These are phyloP conservation scores for Pavo muticus DNA, from an alignment of 2,113 vertebrate genomes.

Conservation along the genomic window DNA sequence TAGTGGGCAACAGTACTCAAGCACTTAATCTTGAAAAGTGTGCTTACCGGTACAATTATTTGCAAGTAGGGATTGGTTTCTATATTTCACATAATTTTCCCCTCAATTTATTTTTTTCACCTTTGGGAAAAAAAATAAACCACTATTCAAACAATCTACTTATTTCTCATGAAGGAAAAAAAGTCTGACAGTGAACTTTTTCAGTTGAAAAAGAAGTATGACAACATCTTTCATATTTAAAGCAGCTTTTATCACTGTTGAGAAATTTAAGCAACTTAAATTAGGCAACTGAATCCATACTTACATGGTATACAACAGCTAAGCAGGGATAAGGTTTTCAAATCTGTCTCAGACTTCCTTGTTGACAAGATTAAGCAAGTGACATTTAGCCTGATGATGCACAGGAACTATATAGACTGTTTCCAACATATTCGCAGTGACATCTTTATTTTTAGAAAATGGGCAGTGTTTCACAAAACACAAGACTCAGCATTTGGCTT, in stretches of 20 bases:
- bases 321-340: not conserved
- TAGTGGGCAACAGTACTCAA: not conserved
- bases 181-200: not conserved
- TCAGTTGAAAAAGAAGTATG: not conserved
- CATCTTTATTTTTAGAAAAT: not conserved
- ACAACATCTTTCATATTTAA: not conserved
- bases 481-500: not conserved
- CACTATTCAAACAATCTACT: not conserved
- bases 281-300: not conserved
- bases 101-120: not conserved
- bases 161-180: not conserved
- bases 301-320: not conserved
- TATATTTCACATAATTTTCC: not conserved
- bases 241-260: not conserved
- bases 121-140: not conserved
- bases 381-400: not conserved
- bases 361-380: not conserved
- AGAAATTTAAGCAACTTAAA: not conserved
- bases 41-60: not conserved
- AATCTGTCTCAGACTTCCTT: not conserved
- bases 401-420: not conserved
- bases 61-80: not conserved
- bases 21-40: not conserved
- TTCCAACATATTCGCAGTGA: not conserved
- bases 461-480: not conserved